Percentiles rank a stretch among this genome's conserved stretches.
Evolutionary conservation across 2,888 invertebrate species (phyloP).

Genomic region (Ditula angustiorana): DNA sequence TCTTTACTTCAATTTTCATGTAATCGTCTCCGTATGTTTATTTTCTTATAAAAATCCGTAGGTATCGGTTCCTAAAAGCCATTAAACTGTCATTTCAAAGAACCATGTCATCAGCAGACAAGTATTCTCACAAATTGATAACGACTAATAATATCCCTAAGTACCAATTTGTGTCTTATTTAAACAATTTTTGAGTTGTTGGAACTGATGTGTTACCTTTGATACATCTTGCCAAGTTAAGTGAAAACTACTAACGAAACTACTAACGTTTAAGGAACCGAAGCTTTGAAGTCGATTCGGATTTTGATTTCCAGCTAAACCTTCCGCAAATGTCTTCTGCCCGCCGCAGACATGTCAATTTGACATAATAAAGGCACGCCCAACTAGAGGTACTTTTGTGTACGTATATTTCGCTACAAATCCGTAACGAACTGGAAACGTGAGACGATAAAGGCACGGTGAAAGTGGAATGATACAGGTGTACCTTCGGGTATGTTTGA

Average conservation of each 20-base stretch:
- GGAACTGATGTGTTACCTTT: too few relatives aligned
- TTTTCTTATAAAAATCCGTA: too few relatives aligned
- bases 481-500: too few relatives aligned
- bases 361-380: constrained; percentile 26
- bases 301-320: constrained; percentile 9
- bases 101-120: too few relatives aligned
- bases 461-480: not conserved
- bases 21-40: too few relatives aligned
- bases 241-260: not conserved
- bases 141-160: too few relatives aligned
- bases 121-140: too few relatives aligned
- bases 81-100: too few relatives aligned
- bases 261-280: not conserved
- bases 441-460: not conserved
- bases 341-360: constrained; percentile 22
- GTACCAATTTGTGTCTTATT: too few relatives aligned
- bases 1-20: too few relatives aligned
- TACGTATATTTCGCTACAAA: constrained; percentile 15
- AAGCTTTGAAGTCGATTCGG: not conserved
- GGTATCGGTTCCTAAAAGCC: too few relatives aligned
- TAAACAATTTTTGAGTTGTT: too few relatives aligned
- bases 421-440: not conserved
- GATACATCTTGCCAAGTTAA: not conserved
- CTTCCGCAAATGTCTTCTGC: constrained; percentile 25
- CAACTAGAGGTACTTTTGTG: constrained; percentile 17